These are phyloP conservation scores for Hyposmocoma kahamanoa DNA, from an alignment of 1,140 invertebrate species.

Conservation along the genomic window DNA sequence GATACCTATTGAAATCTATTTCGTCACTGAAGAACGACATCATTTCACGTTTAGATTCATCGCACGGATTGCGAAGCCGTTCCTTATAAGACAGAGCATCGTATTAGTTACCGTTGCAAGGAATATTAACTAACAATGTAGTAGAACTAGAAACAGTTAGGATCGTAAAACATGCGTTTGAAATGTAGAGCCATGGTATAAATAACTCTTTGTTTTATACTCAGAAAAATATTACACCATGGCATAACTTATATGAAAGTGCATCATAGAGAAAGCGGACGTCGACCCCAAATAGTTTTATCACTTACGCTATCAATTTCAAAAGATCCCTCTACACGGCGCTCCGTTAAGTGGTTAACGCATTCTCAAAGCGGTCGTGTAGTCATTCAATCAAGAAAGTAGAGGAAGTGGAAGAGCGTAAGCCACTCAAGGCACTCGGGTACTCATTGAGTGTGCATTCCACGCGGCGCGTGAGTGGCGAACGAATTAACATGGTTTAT, in stretches of 20 bases:
- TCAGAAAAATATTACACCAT: no score
- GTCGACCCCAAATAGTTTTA: constrained; percentile 43
- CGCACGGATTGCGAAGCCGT: constrained; percentile 22
- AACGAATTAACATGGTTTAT: constrained; percentile 50
- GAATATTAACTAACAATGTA: constrained; percentile 22
- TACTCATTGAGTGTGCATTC: constrained; percentile 32
- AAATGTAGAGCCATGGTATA: no score
- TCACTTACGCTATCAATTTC: constrained; percentile 29
- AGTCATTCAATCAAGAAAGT: constrained; percentile 26
- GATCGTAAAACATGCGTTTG: no score
- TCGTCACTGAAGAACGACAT: no score
- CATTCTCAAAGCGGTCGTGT: constrained; percentile 21
- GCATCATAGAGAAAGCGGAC: constrained; percentile 49
- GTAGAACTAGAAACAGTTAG: constrained; percentile 22
- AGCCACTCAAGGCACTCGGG: constrained; percentile 1
- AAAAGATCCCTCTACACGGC: constrained; percentile 22
- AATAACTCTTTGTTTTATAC: no score
- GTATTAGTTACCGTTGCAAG: constrained; percentile 22
- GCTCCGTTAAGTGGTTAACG: constrained; percentile 10
- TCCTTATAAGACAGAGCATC: constrained; percentile 31
- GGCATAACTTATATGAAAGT: constrained; percentile 43
- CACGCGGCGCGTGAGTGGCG: constrained; percentile 30
- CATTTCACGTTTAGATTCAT: no score
- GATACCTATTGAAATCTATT: no score
- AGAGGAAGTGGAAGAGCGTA: constrained; percentile 32